Evolutionary conservation across 2,888 invertebrate genomes (phyloP), one percentile per base, ranked within the genome.

Genomic region (Leistus spinibarbis): DNA sequence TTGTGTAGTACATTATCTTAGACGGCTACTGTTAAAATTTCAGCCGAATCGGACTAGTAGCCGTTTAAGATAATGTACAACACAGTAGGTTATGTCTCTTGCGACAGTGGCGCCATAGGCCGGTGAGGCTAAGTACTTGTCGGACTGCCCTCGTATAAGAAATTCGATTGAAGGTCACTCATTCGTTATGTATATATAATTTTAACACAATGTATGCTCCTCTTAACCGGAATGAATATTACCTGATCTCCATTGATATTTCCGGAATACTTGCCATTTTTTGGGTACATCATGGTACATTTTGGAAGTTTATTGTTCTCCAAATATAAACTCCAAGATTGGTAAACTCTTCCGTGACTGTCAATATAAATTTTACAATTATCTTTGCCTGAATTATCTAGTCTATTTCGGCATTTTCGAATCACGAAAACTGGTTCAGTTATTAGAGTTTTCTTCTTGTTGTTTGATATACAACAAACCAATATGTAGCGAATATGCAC

Each of bases 271-370:
- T 86, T 85, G 54, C 88, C 88, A 81, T 85, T 82, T 78, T 86
- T 84, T 13, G 88, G 88, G 23, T 85, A 86, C 78, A 87, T 83
- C 1, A 87, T 81, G 7, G 87, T 86, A 84, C 88, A 87, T 82
- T 88, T 86, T n/a, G 87, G 85, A 19, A 86, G 80, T 19, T 85
- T 86, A 77, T 88, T 88, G 57, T 86, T 81, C 13, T 80, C 81
- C 72, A 88, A 79, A 80, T 85, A 88, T 1, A 86, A 84, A 40
- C 85, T 79, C 88, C 88, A 88, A 67, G 83, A 82, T 1, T 86
- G 83, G 75, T 88, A 88, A 0, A 88, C 86, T 77, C 88, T 83
- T 17, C 86, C 87, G 79, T 85, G 83, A 69, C 87, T 86, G 78
- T 88, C 88, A 54, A 88, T 81, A 76, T 83, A 88, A 0, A 87